A percentile compares a stretch with the other conserved stretches of the same genome.
Conservation (phyloP, 2,797 vertebrate species). For the Megalops cyprinoides region DNA sequence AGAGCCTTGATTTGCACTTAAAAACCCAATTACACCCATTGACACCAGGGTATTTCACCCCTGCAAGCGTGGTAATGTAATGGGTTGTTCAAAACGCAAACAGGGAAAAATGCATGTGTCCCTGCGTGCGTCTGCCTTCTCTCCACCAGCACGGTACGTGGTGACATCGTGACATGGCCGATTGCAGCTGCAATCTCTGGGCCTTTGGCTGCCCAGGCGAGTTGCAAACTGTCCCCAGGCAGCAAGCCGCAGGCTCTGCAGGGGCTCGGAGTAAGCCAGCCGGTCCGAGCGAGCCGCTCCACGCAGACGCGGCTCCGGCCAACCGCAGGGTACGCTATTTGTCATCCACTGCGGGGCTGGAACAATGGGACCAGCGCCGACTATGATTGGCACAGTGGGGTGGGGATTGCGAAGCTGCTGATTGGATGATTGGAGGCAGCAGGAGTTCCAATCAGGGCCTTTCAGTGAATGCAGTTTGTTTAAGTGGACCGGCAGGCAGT, state of each 20-base stretch:
- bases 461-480: constrained; percentile 66
- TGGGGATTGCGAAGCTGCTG: constrained; percentile 70
- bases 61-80: constrained; percentile 10
- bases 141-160: neutral
- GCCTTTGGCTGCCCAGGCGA: neutral
- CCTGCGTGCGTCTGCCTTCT: no score
- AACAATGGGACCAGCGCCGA: constrained; percentile 68
- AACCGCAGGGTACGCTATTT: neutral
- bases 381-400: constrained; percentile 60
- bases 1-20: constrained; percentile 18
- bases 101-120: no score
- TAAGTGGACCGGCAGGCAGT: constrained; percentile 45
- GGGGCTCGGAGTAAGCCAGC: neutral
- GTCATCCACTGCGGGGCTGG: constrained; percentile 18
- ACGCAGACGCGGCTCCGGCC: neutral
- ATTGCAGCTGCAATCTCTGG: constrained; percentile 13
- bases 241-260: neutral
- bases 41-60: constrained; percentile 32
- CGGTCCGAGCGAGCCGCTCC: neutral
- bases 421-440: constrained; percentile 80
- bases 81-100: constrained; percentile 22
- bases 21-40: constrained; percentile 40
- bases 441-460: constrained; percentile 69
- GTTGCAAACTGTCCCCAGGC: neutral
- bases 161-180: neutral